A percentile compares a stretch with the other conserved stretches of the same genome.
phyloP scores from a whole-genome alignment of 2,797 vertebrate species.

The Anas flavirostris region DNA sequence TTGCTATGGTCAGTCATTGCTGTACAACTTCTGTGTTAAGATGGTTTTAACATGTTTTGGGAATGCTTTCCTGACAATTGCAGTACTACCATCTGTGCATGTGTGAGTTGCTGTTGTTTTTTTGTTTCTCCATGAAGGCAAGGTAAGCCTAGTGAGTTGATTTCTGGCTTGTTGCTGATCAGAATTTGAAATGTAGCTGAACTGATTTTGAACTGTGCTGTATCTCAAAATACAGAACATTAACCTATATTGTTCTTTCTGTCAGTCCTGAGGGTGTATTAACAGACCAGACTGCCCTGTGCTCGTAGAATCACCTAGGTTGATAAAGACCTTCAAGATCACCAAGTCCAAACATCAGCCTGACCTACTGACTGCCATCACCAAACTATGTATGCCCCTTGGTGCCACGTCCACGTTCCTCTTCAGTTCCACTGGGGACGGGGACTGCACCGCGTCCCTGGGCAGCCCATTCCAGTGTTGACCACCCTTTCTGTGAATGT shows the following conservation, averaged over 20 bases:
- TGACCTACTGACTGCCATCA: background rate
- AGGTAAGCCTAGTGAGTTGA: background rate
- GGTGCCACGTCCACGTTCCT: background rate
- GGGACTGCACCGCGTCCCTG: background rate
- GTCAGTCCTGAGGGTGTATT: background rate
- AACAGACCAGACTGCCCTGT: background rate
- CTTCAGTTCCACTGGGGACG: background rate
- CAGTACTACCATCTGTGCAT: fast-evolving
- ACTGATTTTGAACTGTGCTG: background rate
- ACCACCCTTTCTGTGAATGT: background rate
- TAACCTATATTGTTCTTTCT: background rate
- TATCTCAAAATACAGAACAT: background rate
- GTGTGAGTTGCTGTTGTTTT: background rate
- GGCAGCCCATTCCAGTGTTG: background rate
- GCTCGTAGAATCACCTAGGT: background rate
- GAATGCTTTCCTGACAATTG: background rate
- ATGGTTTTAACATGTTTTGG: background rate
- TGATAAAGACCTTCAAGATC: background rate
- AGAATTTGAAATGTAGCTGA: background rate
- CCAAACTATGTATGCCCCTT: background rate
- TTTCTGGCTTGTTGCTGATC: background rate
- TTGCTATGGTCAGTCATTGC: background rate
- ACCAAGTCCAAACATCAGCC: background rate
- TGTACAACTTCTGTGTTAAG: background rate
- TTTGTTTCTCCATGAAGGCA: background rate